Base-by-base conservation (phyloP, 2,888 invertebrate genomes). In the Rugalucina vietnamica region DNA sequence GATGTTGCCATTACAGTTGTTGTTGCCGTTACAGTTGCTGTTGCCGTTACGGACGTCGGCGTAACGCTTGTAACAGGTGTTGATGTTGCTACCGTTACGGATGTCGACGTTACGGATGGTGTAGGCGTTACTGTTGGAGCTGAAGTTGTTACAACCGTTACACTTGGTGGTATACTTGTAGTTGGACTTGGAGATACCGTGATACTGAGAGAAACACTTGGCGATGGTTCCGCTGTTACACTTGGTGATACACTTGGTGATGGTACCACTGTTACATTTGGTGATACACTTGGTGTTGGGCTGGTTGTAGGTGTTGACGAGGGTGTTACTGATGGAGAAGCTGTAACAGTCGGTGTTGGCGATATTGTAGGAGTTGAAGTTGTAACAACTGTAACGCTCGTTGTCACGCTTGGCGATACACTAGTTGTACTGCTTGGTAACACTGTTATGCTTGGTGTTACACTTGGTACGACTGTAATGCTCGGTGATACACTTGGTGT, bases 1-100 rank as follows among this genome's bases (percentile, higher is more conserved):
- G 79, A 43, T 1, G 76, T 24, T 54, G 76, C 39, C 5, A 34
- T 14, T 70, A 73, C 73, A 39, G 78, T 60, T n/a, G 84, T 21
- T 32, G 81, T 32, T 54, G 75, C 36, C 10, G 50, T 49, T 12
- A 72, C 36, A 8, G 76, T 49, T 0, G 54, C 24, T 57, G 80
- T 74, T 49, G 60, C 29, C 49, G 77, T 39, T n/a, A 54, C 50
- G 24, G 74, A 39, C 0, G 60, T 21, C n/a, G 36, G 32, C 8
- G 82, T 70, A 29, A 60, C 27, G 1, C 39, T 43, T 34, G 32
- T 21, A n/a, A 18, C 14, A 24, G 79, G 70, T 49, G 71, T 21
- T 1, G 36, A n/a, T n/a, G 49, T 14, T 18, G 49, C 18, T 49
- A 18, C 18, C 12, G 49, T 18, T 18, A 49, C 12, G 12, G 18